phyloP scores from a whole-genome alignment of 2,797 vertebrate species.

The Uromys caudimaculatus region DNA sequence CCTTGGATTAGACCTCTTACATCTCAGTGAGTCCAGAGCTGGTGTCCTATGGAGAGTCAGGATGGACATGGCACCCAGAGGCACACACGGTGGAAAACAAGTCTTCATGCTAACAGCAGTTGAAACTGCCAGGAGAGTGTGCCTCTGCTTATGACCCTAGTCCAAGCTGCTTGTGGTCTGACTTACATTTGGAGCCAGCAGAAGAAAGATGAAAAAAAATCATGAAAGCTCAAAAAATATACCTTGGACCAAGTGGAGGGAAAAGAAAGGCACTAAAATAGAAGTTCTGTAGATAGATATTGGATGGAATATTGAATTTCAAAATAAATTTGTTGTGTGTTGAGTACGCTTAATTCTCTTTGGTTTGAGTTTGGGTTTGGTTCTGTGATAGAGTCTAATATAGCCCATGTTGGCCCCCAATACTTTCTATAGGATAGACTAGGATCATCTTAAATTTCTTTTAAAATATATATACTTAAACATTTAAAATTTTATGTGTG shows the following conservation, averaged over 20 bases:
- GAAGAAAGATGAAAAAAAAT: not conserved
- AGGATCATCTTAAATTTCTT: not conserved
- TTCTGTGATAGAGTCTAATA: not conserved
- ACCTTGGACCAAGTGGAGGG: not conserved
- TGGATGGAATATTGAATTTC: not conserved
- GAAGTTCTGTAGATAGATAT: not conserved
- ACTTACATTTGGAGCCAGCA: not conserved
- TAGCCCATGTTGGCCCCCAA: too few species aligned
- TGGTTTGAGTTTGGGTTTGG: not conserved
- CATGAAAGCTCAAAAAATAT: not conserved
- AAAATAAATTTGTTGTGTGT: not conserved
- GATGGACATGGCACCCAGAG: not conserved
- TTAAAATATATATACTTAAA: not conserved
- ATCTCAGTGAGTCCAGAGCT: not conserved
- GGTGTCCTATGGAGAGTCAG: not conserved
- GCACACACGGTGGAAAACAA: not conserved
- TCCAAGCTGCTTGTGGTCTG: not conserved
- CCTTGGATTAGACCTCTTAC: constrained; percentile 13
- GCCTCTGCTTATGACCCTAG: not conserved
- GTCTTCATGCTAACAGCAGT: not conserved
- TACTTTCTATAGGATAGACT: not conserved
- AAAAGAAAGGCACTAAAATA: not conserved
- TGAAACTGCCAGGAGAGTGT: fast-evolving
- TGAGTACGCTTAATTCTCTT: not conserved
- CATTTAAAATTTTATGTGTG: not conserved